phyloP scores from a whole-genome alignment of 1,140 invertebrate species.

The Cardiocondyla obscurior region DNA sequence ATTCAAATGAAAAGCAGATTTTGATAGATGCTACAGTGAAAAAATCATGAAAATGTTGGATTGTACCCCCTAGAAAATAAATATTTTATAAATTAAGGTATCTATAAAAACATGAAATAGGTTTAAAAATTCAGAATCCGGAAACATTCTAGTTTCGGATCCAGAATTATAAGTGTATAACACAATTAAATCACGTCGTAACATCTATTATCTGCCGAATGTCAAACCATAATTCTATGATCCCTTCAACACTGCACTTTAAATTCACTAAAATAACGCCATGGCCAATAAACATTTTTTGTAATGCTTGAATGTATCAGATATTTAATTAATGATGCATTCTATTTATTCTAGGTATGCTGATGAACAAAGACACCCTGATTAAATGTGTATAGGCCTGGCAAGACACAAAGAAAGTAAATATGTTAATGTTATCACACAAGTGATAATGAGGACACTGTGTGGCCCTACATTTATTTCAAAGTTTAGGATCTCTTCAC shows the following conservation, averaged over 20 bases:
- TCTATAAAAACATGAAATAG: constrained; percentile 20
- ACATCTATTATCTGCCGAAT: constrained; percentile 53
- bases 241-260: constrained; percentile 27
- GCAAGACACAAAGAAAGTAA: constrained; percentile 78
- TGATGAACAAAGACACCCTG: constrained; percentile 77
- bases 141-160: neutral
- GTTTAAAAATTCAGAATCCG: constrained; percentile 25
- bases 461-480: constrained; percentile 67
- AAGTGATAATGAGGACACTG: constrained; percentile 63
- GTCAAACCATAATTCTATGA: constrained; percentile 51
- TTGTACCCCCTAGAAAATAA: constrained; percentile 23
- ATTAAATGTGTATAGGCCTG: constrained; percentile 80
- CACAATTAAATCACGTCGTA: constrained; percentile 5
- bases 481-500: constrained; percentile 64
- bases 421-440: constrained; percentile 76
- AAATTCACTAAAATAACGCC: constrained; percentile 53
- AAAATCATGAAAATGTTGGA: constrained; percentile 1
- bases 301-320: constrained; percentile 15
- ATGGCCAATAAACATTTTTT: constrained; percentile 40
- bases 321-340: constrained; percentile 8
- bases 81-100: constrained; percentile 43
- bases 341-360: constrained; percentile 27
- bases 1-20: constrained; percentile 58
- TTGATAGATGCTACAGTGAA: constrained; percentile 49
- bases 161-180: neutral